phyloP scores from a whole-genome alignment of 2,113 vertebrate genomes.

The Psittacula cyanocephala region DNA sequence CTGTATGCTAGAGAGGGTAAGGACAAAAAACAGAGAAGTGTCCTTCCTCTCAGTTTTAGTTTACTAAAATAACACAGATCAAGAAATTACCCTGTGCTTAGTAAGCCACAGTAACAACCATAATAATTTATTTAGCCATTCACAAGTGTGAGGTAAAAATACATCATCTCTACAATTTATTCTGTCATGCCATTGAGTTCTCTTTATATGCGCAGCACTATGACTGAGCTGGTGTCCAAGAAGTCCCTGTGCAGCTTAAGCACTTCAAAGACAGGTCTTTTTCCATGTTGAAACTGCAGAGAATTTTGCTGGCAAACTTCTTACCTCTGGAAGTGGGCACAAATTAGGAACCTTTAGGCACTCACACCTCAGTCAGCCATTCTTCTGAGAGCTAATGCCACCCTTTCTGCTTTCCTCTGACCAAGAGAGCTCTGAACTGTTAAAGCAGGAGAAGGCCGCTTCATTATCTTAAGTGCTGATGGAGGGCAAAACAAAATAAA shows the following conservation, averaged over 20 bases:
- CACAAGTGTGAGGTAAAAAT: neutral
- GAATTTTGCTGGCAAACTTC: neutral
- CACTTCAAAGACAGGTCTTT: neutral
- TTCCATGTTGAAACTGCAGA: neutral
- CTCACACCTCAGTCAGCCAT: neutral
- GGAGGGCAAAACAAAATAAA: neutral
- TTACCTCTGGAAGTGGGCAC: neutral
- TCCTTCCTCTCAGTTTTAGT: neutral
- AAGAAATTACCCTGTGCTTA: neutral
- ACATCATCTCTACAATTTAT: neutral
- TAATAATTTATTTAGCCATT: neutral
- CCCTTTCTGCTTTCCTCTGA: neutral
- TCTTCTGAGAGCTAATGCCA: neutral
- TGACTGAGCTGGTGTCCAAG: neutral
- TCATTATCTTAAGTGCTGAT: neutral
- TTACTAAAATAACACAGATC: neutral
- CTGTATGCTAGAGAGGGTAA: neutral
- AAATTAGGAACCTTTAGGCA: neutral
- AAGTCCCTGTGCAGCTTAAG: neutral
- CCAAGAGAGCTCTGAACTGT: neutral
- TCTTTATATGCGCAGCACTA: neutral
- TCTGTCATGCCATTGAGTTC: neutral
- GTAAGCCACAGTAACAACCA: neutral
- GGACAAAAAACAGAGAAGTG: neutral
- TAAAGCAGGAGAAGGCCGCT: neutral